A percentile compares a stretch with the other conserved stretches of the same genome.
Conservation (phyloP, 2,797 vertebrate genomes). For the Muscicapa striata region DNA sequence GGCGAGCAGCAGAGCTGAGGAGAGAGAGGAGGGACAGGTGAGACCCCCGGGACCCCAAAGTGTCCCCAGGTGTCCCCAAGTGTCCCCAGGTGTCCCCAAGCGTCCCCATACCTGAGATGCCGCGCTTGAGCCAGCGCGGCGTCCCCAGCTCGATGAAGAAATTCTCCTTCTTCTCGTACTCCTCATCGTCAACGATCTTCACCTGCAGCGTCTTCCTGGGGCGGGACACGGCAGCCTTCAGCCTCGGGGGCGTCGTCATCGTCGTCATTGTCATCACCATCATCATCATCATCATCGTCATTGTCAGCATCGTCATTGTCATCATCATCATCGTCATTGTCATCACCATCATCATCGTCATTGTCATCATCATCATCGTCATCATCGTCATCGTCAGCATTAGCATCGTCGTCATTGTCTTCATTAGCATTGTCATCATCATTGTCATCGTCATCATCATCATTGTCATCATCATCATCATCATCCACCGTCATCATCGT, state of each 20-base stretch:
- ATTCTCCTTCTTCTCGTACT: constrained; percentile 93
- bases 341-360: no score
- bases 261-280: no score
- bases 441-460: no score
- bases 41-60: not conserved
- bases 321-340: no score
- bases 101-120: not conserved
- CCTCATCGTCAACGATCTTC: constrained; percentile 53
- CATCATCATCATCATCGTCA: no score
- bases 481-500: not conserved
- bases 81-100: rapidly evolving
- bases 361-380: no score
- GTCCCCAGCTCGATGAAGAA: constrained; percentile 92
- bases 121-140: constrained; percentile 74
- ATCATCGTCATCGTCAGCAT: no score
- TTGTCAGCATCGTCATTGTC: no score
- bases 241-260: rapidly evolving
- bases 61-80: not conserved
- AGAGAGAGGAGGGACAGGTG: not conserved
- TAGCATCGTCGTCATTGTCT: no score
- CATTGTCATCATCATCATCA: not conserved
- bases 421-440: no score
- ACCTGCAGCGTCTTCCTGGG: constrained; percentile 32
- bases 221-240: not conserved
- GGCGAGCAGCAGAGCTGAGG: not conserved